Conservation (phyloP, 2,797 vertebrate genomes). For the Dendrocincla tyrannina region DNA sequence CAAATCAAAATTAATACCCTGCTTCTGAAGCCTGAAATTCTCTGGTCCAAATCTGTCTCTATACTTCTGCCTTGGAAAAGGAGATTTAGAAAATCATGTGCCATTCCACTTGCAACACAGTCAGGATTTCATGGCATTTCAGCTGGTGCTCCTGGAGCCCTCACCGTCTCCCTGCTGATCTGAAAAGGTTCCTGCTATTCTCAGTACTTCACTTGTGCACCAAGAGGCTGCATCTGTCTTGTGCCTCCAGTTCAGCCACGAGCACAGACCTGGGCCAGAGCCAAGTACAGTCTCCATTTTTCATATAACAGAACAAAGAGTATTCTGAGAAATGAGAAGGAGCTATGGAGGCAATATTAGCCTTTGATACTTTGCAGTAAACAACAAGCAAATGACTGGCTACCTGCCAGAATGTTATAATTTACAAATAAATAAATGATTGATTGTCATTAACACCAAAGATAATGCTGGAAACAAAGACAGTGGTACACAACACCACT, state of each 20-base stretch:
- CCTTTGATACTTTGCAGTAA: not conserved
- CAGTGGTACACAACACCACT: not conserved
- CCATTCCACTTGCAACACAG: not conserved
- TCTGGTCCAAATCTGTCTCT: not conserved
- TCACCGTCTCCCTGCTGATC: not conserved
- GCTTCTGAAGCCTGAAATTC: not conserved
- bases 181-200: not conserved
- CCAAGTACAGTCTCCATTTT: not conserved
- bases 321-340: not conserved
- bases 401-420: not conserved
- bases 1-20: not conserved
- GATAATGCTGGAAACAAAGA: not conserved
- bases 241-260: not conserved
- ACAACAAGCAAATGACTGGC: not conserved
- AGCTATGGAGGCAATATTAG: not conserved
- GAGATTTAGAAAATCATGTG: not conserved
- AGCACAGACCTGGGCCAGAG: not conserved
- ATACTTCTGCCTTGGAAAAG: not conserved
- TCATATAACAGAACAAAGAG: not conserved
- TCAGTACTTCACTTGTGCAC: not conserved
- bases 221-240: not conserved
- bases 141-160: not conserved
- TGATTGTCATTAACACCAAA: not conserved
- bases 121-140: not conserved
- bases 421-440: not conserved